Percentiles rank a stretch among this genome's conserved stretches.
These are phyloP conservation scores for Pseudococcus jackbeardsleyi DNA, from an alignment of 2,888 invertebrate genomes.

Conservation along the genomic window DNA sequence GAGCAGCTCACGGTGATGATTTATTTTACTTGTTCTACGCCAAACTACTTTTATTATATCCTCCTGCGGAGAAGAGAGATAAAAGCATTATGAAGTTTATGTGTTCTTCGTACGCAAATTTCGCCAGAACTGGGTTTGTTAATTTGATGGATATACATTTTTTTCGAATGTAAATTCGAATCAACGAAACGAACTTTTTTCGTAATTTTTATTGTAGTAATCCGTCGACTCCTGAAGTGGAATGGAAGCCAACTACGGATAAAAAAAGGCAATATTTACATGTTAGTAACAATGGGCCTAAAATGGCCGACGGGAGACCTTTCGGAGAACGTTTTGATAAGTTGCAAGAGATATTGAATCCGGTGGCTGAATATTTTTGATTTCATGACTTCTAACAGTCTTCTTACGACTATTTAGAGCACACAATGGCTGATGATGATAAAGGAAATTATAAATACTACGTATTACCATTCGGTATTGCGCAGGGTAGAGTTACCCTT, in stretches of 20 bases:
- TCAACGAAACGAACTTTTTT: neutral
- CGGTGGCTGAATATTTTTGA: neutral
- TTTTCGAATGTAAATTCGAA: neutral
- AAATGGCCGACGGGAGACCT: neutral
- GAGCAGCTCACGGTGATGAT: constrained; percentile 95
- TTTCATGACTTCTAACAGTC: neutral
- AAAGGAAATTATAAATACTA: too few relatives aligned
- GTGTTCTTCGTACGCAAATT: constrained; percentile 96
- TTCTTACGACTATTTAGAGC: neutral
- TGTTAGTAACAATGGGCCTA: neutral
- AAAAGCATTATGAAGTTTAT: constrained; percentile 86
- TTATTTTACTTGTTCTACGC: constrained; percentile 96
- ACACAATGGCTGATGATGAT: too few relatives aligned
- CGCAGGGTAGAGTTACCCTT: too few relatives aligned
- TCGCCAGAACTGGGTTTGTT: constrained; percentile 90
- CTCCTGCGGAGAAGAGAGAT: constrained; percentile 84
- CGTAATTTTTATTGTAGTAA: neutral
- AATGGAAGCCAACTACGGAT: neutral
- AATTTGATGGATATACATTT: neutral
- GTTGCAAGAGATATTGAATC: neutral
- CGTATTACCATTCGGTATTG: too few relatives aligned
- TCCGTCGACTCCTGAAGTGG: neutral
- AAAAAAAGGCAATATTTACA: neutral
- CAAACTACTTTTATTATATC: constrained; percentile 84
- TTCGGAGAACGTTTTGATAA: neutral